Evolutionary conservation across 2,113 vertebrate genomes (phyloP).

Genomic region (Pandion haliaetus): DNA sequence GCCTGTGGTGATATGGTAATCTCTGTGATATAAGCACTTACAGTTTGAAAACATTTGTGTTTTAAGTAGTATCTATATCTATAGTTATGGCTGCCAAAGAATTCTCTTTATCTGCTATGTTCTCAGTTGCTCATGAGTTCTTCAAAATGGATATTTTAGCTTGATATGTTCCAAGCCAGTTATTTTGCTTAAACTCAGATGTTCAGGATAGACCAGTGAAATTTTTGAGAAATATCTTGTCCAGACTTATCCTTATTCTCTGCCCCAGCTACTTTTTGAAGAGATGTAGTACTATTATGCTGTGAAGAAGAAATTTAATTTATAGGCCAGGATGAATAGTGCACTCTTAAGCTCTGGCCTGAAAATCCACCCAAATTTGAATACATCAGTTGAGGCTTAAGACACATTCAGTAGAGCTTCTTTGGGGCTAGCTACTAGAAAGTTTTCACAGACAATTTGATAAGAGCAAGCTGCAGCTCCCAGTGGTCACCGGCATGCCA

Average conservation of each 20-base stretch:
- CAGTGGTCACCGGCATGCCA: not conserved
- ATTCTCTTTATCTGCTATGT: not conserved
- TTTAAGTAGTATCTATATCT: conserved; percentile 3
- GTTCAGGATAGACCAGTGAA: not conserved
- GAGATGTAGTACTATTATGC: not conserved
- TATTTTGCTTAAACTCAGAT: not conserved
- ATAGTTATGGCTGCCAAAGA: not conserved
- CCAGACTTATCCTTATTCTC: not conserved
- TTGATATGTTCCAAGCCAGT: not conserved
- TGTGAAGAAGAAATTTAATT: not conserved
- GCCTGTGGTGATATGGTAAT: conserved; percentile 13
- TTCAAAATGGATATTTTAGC: not conserved
- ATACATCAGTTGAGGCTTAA: not conserved
- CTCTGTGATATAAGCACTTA: conserved; percentile 7
- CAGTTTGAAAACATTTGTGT: not conserved
- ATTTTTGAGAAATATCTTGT: not conserved
- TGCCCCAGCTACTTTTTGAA: not conserved
- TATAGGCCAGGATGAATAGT: not conserved
- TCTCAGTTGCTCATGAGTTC: not conserved
- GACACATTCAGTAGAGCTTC: not conserved
- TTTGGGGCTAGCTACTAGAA: not conserved
- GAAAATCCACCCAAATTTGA: not conserved
- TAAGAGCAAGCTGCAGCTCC: not conserved
- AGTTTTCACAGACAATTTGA: not conserved
- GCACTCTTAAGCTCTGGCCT: not conserved